These are phyloP conservation scores for Lithobius niger DNA, from an alignment of 1,140 invertebrate species.

Conservation along the genomic window DNA sequence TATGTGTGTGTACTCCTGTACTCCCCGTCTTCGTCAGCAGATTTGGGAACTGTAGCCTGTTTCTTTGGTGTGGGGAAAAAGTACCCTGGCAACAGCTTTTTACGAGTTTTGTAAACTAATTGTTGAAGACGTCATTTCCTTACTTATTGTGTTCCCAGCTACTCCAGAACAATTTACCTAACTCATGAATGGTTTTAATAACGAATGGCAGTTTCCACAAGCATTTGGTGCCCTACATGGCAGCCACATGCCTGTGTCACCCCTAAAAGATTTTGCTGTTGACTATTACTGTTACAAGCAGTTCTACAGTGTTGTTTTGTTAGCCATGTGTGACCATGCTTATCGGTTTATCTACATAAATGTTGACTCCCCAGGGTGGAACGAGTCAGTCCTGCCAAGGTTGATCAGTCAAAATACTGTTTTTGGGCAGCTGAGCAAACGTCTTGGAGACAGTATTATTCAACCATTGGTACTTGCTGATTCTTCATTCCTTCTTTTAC, in stretches of 20 bases:
- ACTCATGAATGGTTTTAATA: background rate
- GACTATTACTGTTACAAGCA: constrained; percentile 7
- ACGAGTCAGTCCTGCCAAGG: background rate
- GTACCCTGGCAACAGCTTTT: background rate
- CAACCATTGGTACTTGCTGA: background rate
- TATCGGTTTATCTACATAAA: constrained; percentile 1
- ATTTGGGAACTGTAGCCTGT: background rate
- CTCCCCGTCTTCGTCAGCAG: background rate
- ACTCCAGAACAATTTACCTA: background rate
- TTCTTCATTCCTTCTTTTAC: background rate
- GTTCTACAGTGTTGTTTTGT: background rate
- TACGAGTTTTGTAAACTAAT: background rate
- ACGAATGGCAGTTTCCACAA: constrained; percentile 2
- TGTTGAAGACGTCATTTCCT: background rate
- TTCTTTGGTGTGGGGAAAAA: constrained; percentile 3
- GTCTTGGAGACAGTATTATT: background rate
- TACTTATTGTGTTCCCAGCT: background rate
- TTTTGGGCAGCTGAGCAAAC: background rate
- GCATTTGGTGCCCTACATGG: background rate
- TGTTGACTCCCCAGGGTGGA: background rate
- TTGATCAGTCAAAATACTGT: background rate
- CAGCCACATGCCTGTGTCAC: constrained; percentile 1
- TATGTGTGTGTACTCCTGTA: constrained; percentile 6
- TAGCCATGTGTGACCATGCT: background rate
- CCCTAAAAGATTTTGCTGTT: background rate